Evolutionary conservation across 1,140 invertebrate species (phyloP), one percentile per base, ranked within the genome.

Genomic region (Anoplophora glabripennis): DNA sequence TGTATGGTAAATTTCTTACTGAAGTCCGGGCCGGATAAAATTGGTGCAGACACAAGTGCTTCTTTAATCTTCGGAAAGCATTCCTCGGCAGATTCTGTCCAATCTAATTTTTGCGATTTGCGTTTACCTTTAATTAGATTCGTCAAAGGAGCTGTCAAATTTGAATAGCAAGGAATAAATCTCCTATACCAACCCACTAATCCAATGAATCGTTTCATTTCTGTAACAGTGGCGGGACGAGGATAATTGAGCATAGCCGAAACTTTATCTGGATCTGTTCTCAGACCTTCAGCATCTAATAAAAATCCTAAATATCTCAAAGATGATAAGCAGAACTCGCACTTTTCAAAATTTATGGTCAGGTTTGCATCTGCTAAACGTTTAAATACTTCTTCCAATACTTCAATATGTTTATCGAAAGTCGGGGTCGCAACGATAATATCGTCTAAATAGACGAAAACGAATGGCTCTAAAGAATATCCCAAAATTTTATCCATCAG

Each of bases 391-490:
- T 21, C n/a, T 11, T 8, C 1, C 9, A 21, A 45, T 18, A 45
- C 15, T 41, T 37, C 21, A 11, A 60, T 21, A 45, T 47, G 58
- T 3, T 54, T 10, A 1, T 47, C 35, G 34, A 55, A 54, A 21
- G 9, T 41, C 1, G 14, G 33, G 7, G 40, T 55, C 1, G 18
- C 14, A 9, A 77, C 28, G 11, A 47, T 17, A 33, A 58, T 46
- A 44, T 74, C 76, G 61, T 75, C 74, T 38, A 76, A 42, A 52
- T 71, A 73, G 60, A 55, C 42, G 57, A 55, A 59, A 53, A 54
- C 45, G 58, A 18, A 15, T 21, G 48, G 57, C 68, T 70, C 12
- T 68, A 48, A 7, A 36, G 47, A 35, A 41, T 28, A 37, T 0
- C 67, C 60, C 3, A 58, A 14, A 11, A 75, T 36, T 2, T 14